Evolutionary conservation across 2,113 vertebrate genomes (phyloP).

Genomic region (Condylura cristata): DNA sequence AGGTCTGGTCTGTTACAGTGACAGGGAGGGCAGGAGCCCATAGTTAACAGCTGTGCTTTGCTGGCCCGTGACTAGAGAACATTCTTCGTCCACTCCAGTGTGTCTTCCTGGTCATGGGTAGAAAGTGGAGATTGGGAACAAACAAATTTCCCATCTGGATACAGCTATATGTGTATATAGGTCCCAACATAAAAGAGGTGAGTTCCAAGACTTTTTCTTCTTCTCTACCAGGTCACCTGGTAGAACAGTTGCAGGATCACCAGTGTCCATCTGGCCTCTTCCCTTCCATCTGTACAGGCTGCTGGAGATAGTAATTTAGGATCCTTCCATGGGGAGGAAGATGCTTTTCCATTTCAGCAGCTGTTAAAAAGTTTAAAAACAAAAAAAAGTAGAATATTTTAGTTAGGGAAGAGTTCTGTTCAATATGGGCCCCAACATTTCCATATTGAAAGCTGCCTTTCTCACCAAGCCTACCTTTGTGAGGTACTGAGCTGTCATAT

Average conservation of each 20-base stretch:
- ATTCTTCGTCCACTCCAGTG: background rate
- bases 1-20: background rate
- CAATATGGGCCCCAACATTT: background rate
- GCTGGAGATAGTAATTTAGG: background rate
- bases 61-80: background rate
- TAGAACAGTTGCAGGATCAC: background rate
- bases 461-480: background rate
- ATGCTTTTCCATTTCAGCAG: background rate
- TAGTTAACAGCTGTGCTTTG: background rate
- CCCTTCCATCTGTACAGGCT: background rate
- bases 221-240: background rate
- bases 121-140: background rate
- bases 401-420: background rate
- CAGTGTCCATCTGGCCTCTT: background rate
- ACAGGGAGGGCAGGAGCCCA: background rate
- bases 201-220: background rate
- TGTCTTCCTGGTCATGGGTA: background rate
- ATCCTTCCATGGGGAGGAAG: background rate
- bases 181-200: background rate
- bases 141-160: background rate
- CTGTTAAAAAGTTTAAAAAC: background rate
- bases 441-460: background rate
- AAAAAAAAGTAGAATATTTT: background rate
- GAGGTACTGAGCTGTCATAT: background rate
- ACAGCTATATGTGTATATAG: background rate